Evolutionary conservation across 2,113 vertebrate genomes (phyloP).

Genomic region (Pelvicachromis taeniatus): DNA sequence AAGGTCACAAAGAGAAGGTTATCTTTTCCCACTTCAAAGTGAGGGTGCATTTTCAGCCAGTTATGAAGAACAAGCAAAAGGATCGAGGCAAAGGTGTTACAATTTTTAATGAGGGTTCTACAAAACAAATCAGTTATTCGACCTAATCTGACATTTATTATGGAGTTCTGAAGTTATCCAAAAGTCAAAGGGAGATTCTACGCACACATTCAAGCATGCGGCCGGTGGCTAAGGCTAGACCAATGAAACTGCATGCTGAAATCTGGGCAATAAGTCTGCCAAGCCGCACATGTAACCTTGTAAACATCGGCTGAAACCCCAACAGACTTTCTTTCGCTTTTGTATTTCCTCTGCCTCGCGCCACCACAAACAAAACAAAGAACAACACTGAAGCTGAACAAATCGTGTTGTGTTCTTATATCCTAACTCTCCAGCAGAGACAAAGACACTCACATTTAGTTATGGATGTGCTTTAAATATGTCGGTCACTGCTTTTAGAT

Average conservation of each 20-base stretch:
- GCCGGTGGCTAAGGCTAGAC: not conserved
- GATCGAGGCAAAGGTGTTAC: not conserved
- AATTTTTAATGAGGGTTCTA: not conserved
- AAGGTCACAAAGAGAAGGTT: not conserved
- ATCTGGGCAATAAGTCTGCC: constrained; percentile 1
- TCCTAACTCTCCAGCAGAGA: not conserved
- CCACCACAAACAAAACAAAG: not conserved
- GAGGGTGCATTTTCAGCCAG: not conserved
- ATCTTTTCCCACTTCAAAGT: not conserved
- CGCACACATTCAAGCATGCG: not conserved
- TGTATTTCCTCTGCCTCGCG: not conserved
- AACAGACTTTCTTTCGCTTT: not conserved
- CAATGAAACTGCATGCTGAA: not conserved
- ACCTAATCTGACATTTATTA: not conserved
- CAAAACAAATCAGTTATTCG: not conserved
- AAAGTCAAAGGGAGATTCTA: not conserved
- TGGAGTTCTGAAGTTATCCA: not conserved
- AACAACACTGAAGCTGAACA: not conserved
- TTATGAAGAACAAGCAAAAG: not conserved
- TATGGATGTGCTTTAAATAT: not conserved
- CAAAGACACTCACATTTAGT: not conserved
- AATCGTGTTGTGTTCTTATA: not conserved
- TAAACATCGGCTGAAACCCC: not conserved
- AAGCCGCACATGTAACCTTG: constrained; percentile 2
- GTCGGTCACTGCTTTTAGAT: not conserved